Conservation (phyloP, 35 echinoderm and acorn worm genomes). For the Apostichopus parvimensis region DNA sequence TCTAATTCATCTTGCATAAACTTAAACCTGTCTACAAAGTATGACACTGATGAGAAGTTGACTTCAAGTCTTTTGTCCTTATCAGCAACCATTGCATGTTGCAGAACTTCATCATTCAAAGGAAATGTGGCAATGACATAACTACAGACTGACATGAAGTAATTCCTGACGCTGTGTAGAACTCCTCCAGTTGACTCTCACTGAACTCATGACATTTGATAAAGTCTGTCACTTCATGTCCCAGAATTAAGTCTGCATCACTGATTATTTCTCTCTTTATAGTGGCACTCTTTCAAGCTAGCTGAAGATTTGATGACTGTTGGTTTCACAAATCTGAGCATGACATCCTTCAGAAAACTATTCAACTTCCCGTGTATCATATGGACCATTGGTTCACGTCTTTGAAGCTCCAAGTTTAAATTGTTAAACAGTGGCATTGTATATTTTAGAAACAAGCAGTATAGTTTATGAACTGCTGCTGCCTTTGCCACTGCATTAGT, state of each 20-base stretch:
- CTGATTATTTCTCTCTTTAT: not conserved
- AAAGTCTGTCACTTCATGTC: not conserved
- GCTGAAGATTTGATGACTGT: not conserved
- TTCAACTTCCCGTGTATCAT: not conserved
- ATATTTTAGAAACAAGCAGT: conserved; percentile 45
- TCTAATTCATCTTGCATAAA: not conserved
- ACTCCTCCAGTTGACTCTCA: not conserved
- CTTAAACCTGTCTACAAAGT: conserved; percentile 16
- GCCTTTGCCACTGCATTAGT: not conserved
- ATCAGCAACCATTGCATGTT: not conserved
- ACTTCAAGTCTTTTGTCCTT: not conserved
- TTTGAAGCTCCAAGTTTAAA: conserved; percentile 34
- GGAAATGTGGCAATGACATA: not conserved
- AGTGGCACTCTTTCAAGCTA: not conserved
- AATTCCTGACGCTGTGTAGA: conserved; percentile 2
- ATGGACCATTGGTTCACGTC: conserved; percentile 28
- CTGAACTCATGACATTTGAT: not conserved
- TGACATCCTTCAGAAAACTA: conserved; percentile 27
- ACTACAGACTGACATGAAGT: not conserved
- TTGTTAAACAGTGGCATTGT: conserved; percentile 53
- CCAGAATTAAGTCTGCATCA: conserved; percentile 1
- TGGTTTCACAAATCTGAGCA: conserved; percentile 51
- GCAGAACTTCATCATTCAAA: not conserved
- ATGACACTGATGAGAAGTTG: not conserved
- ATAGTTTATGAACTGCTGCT: conserved; percentile 15